phyloP scores from a whole-genome alignment of 2,888 invertebrate species.

The Tubiluchus corallicola region DNA sequence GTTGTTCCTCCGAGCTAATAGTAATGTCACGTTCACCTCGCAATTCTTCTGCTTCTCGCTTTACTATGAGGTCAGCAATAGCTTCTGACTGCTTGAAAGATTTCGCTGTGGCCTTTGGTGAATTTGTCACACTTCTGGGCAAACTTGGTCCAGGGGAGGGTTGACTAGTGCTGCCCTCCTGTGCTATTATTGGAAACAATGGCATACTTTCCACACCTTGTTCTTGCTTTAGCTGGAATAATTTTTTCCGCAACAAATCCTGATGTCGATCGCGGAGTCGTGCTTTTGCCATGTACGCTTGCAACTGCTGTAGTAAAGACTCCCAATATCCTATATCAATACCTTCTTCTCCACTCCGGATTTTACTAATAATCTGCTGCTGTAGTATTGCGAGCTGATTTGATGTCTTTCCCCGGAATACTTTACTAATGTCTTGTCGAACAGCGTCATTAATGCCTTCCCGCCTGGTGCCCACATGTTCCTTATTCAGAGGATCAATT shows the following conservation, averaged over 20 bases:
- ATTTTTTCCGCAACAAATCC: conserved; percentile 63
- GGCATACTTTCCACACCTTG: conserved; percentile 19
- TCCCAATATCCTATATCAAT: conserved; percentile 96
- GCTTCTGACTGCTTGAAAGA: too few species aligned
- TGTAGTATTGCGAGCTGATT: conserved; percentile 64
- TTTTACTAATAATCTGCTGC: conserved; percentile 64
- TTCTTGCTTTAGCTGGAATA: conserved; percentile 70
- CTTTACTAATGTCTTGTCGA: conserved; percentile 62
- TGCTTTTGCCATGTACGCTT: conserved; percentile 83
- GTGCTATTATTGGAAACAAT: conserved; percentile 26
- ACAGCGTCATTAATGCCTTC: conserved; percentile 80
- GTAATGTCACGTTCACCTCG: too few species aligned
- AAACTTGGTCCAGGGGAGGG: too few species aligned
- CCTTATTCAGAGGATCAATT: conserved; percentile 36
- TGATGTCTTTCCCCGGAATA: conserved; percentile 84
- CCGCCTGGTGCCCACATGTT: conserved; percentile 37
- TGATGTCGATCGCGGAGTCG: conserved; percentile 80
- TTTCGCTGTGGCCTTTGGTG: too few species aligned
- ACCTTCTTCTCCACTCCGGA: conserved; percentile 61
- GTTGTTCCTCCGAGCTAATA: too few species aligned
- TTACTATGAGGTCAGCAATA: too few species aligned
- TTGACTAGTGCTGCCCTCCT: too few species aligned
- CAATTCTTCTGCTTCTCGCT: too few species aligned
- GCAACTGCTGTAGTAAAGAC: conserved; percentile 76
- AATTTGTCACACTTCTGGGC: too few species aligned